phyloP scores from a whole-genome alignment of 2,797 vertebrate species.

The Orestias chungarensis region DNA sequence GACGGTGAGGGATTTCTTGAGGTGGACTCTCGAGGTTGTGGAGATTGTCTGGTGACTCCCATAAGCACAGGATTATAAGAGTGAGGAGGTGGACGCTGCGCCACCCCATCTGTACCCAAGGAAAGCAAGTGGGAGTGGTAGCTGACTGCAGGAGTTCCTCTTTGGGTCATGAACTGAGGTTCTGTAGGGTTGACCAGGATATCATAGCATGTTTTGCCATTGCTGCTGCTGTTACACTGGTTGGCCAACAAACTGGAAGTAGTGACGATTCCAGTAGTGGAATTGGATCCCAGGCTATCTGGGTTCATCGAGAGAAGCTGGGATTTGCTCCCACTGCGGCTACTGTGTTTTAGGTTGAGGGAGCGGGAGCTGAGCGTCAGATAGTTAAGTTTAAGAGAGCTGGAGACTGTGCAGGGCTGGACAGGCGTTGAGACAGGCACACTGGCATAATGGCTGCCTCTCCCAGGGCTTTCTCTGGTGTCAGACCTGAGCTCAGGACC shows the following conservation, averaged over 20 bases:
- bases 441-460: slow-evolving; percentile 75
- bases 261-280: slow-evolving; percentile 75
- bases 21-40: slow-evolving; percentile 76
- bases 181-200: slow-evolving; percentile 85
- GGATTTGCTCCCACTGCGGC: slow-evolving; percentile 78
- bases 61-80: slow-evolving; percentile 88
- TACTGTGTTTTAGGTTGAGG: slow-evolving; percentile 87
- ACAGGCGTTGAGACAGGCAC: slow-evolving; percentile 50
- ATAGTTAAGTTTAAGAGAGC: slow-evolving; percentile 85
- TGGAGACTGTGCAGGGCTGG: slow-evolving; percentile 64
- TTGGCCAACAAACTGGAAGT: slow-evolving; percentile 82
- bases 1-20: slow-evolving; percentile 83
- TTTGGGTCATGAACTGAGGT: slow-evolving; percentile 80
- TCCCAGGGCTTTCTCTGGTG: slow-evolving; percentile 80
- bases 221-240: slow-evolving; percentile 87
- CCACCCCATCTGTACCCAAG: slow-evolving; percentile 81
- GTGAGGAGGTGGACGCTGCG: slow-evolving; percentile 77
- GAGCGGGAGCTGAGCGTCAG: slow-evolving; percentile 88
- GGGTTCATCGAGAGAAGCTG: slow-evolving; percentile 78
- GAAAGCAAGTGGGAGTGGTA: slow-evolving; percentile 88
- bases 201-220: slow-evolving; percentile 88
- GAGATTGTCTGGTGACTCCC: slow-evolving; percentile 73
- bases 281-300: slow-evolving; percentile 76
- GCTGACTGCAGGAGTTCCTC: slow-evolving; percentile 71
- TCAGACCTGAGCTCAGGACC: slow-evolving; percentile 78